phyloP scores from a whole-genome alignment of 2,797 vertebrate species.

The Tachyglossus aculeatus region DNA sequence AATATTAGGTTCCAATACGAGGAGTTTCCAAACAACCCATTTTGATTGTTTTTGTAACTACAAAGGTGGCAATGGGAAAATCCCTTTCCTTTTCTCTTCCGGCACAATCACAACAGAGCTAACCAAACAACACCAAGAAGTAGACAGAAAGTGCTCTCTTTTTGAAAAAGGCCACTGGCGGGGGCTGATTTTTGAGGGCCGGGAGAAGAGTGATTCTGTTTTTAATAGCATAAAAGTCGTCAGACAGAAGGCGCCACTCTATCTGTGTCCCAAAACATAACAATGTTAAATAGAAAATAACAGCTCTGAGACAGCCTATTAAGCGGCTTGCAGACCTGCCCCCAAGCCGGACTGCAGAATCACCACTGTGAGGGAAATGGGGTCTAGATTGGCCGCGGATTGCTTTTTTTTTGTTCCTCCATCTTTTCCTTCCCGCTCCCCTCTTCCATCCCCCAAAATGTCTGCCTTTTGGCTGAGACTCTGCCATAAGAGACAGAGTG shows the following conservation, averaged over 20 bases:
- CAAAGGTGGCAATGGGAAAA: slow-evolving; percentile 64
- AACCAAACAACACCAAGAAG: slow-evolving; percentile 61
- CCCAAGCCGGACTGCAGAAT: not conserved
- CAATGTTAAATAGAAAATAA: slow-evolving; percentile 53
- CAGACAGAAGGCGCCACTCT: slow-evolving; percentile 48
- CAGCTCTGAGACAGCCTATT: slow-evolving; percentile 39
- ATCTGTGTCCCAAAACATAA: slow-evolving; percentile 64
- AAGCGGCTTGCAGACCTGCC: slow-evolving; percentile 12
- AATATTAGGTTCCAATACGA: slow-evolving; percentile 57
- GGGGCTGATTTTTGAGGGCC: slow-evolving; percentile 26
- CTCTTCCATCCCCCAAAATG: no score
- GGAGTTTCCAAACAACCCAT: slow-evolving; percentile 52
- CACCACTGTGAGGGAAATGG: not conserved
- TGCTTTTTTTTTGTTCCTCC: no score
- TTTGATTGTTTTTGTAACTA: slow-evolving; percentile 62
- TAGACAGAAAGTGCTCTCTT: slow-evolving; percentile 54
- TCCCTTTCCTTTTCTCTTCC: slow-evolving; percentile 29
- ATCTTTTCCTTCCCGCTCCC: no score
- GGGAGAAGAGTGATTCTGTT: slow-evolving; percentile 40
- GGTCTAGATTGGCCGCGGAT: no score
- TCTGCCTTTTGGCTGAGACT: no score
- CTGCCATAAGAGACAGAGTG: no score
- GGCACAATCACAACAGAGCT: slow-evolving; percentile 50
- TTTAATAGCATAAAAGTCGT: slow-evolving; percentile 56
- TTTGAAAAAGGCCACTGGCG: slow-evolving; percentile 24